These are phyloP conservation scores for Drosophila neocordata DNA, from an alignment of 1,140 invertebrate species.

Conservation along the genomic window DNA sequence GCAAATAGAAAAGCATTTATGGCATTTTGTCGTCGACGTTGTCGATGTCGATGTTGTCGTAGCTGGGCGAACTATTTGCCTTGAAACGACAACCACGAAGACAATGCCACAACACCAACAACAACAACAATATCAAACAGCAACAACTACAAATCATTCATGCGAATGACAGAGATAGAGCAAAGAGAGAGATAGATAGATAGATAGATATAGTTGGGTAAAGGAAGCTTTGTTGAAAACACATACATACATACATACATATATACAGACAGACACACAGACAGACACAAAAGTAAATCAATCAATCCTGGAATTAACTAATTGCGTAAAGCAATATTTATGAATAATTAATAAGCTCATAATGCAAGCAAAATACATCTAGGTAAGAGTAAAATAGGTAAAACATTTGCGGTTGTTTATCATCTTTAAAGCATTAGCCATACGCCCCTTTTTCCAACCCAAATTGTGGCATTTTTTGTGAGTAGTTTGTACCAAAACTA, in stretches of 20 bases:
- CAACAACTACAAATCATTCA: slow-evolving; percentile 43
- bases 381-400: slow-evolving; percentile 8
- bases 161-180: slow-evolving; percentile 5
- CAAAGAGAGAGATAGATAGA: slow-evolving; percentile 2
- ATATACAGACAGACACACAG: slow-evolving; percentile 53
- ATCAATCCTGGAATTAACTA: slow-evolving; percentile 72
- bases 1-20: slow-evolving; percentile 63
- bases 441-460: slow-evolving; percentile 27
- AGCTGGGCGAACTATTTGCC: slow-evolving; percentile 60
- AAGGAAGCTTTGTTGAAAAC: slow-evolving; percentile 12
- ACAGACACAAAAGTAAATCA: slow-evolving; percentile 66
- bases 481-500: slow-evolving; percentile 43
- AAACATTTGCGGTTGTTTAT: slow-evolving; percentile 44
- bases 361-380: slow-evolving; percentile 31
- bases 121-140: slow-evolving; percentile 9
- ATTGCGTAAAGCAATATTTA: slow-evolving; percentile 75
- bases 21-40: slow-evolving; percentile 50
- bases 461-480: slow-evolving; percentile 35
- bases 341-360: slow-evolving; percentile 77
- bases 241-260: slow-evolving; percentile 53
- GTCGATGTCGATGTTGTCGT: slow-evolving; percentile 38
- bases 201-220: neutral
- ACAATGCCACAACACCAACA: slow-evolving; percentile 41
- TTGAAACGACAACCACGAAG: slow-evolving; percentile 54
- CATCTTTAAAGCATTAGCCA: slow-evolving; percentile 50